A percentile compares a stretch with the other conserved stretches of the same genome.
These are phyloP conservation scores for Callorhinus ursinus DNA, from an alignment of 2,113 vertebrate genomes.

Conservation along the genomic window DNA sequence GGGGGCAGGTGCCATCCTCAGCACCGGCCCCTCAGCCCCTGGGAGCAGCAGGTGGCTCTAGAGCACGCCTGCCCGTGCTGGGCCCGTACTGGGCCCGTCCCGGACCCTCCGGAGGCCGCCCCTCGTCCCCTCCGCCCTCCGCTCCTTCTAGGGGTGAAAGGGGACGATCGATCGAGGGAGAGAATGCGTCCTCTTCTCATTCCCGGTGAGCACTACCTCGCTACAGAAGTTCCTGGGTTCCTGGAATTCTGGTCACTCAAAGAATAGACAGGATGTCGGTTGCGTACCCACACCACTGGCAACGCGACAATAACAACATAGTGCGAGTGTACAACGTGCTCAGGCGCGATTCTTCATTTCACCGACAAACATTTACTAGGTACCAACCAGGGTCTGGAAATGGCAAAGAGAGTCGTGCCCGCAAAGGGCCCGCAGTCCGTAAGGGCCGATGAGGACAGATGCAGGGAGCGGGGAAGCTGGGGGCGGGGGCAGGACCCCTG, in stretches of 20 bases:
- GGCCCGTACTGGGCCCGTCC: too few relatives aligned
- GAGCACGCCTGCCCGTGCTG: too few relatives aligned
- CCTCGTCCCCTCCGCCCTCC: rapidly evolving
- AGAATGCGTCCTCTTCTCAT: not conserved
- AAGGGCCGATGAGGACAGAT: not conserved
- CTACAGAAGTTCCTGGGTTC: not conserved
- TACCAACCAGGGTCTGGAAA: not conserved
- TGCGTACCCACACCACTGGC: not conserved
- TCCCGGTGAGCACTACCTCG: rapidly evolving
- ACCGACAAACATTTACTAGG: not conserved
- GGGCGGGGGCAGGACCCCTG: not conserved
- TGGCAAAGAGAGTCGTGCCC: not conserved
- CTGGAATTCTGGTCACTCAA: not conserved
- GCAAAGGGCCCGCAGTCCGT: not conserved
- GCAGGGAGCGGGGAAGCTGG: too few relatives aligned
- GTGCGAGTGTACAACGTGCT: rapidly evolving
- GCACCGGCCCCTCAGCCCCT: rapidly evolving
- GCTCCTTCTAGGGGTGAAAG: not conserved
- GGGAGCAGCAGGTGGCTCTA: not conserved
- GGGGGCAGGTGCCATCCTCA: not conserved
- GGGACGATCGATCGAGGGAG: not conserved
- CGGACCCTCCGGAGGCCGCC: not conserved
- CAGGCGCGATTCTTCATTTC: not conserved
- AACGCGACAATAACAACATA: rapidly evolving
- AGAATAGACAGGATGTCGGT: not conserved